phyloP scores from a whole-genome alignment of 1,140 invertebrate species.

The Hormaphis cornu region DNA sequence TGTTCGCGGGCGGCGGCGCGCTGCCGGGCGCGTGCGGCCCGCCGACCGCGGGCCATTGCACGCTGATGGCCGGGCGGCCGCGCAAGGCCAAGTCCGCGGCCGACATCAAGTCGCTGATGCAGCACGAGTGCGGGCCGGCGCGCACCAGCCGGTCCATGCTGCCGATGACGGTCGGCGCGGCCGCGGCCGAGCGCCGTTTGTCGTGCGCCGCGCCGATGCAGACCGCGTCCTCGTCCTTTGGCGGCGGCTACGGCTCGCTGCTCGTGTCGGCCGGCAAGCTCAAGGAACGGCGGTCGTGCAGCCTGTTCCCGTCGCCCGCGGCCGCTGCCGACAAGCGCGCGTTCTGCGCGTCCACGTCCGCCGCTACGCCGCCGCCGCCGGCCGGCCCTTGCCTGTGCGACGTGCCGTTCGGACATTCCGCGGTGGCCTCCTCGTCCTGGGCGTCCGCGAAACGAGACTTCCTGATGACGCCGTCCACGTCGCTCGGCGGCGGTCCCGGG shows the following conservation, averaged over 20 bases:
- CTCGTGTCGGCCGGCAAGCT: slow-evolving; percentile 15
- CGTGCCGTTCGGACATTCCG: slow-evolving; percentile 37
- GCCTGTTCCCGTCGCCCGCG: slow-evolving; percentile 29
- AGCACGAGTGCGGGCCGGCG: slow-evolving; percentile 45
- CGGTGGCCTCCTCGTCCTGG: slow-evolving; percentile 32
- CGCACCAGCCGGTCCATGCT: slow-evolving; percentile 29
- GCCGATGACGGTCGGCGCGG: slow-evolving; percentile 28
- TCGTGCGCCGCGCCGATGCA: slow-evolving; percentile 25
- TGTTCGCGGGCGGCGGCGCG: slow-evolving; percentile 64
- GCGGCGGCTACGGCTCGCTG: background rate
- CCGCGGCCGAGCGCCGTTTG: slow-evolving; percentile 6
- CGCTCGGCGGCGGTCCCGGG: slow-evolving; percentile 40
- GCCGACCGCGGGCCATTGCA: slow-evolving; percentile 14
- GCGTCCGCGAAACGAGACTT: slow-evolving; percentile 37
- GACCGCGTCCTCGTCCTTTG: slow-evolving; percentile 3
- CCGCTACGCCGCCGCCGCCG: slow-evolving; percentile 36
- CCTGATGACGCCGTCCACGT: slow-evolving; percentile 40
- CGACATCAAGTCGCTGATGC: slow-evolving; percentile 64
- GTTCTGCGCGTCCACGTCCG: slow-evolving; percentile 30
- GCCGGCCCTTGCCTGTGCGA: slow-evolving; percentile 42
- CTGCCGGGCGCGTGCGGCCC: slow-evolving; percentile 43
- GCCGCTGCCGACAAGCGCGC: background rate
- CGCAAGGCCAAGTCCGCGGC: slow-evolving; percentile 70
- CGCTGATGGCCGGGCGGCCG: slow-evolving; percentile 44
- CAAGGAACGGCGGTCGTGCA: slow-evolving; percentile 35